phyloP scores from a whole-genome alignment of 2,797 vertebrate genomes.

The Eidolon dupreanum region DNA sequence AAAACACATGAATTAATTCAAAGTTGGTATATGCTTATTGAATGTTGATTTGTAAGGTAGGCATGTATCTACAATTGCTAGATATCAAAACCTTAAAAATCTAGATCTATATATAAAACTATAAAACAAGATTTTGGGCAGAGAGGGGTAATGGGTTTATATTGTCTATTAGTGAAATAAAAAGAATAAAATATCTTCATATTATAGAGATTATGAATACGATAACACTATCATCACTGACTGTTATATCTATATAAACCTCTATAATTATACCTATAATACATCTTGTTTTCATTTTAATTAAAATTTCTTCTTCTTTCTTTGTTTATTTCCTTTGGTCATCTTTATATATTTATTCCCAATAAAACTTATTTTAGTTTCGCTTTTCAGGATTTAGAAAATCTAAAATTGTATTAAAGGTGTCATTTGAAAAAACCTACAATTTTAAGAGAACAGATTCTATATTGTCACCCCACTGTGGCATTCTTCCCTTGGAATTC shows the following conservation, averaged over 20 bases:
- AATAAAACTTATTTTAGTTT: constrained; percentile 80
- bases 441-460: not conserved
- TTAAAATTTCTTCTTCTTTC: constrained; percentile 65
- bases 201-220: not conserved
- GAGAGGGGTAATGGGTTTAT: not conserved
- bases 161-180: not conserved
- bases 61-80: not conserved
- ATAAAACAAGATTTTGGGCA: not conserved
- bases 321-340: not conserved
- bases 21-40: not conserved
- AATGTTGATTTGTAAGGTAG: not conserved
- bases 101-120: not conserved
- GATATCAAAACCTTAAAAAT: not conserved
- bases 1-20: not conserved
- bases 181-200: not conserved
- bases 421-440: constrained; percentile 63
- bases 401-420: constrained; percentile 12
- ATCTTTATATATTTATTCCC: constrained; percentile 2
- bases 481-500: not conserved
- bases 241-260: not conserved
- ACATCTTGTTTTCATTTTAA: constrained; percentile 77
- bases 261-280: constrained; percentile 36
- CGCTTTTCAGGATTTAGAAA: constrained; percentile 61
- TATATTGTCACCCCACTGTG: constrained; percentile 49
- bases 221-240: not conserved